A percentile compares a stretch with the other conserved stretches of the same genome.
Conservation (phyloP, 2,888 invertebrate genomes). For the Myopa tessellatipennis region DNA sequence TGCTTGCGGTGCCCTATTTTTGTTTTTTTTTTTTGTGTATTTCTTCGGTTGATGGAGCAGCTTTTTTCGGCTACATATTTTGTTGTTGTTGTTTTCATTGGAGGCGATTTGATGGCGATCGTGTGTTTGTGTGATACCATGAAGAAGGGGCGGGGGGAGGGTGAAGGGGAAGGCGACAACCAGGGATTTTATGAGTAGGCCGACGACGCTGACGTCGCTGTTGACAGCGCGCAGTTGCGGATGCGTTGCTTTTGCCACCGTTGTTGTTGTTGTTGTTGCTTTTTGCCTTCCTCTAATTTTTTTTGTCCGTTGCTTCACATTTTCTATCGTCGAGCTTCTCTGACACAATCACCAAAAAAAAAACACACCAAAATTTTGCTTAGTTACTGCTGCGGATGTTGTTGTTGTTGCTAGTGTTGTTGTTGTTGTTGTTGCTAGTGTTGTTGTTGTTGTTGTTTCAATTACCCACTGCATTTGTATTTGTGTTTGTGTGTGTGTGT, state of each 20-base stretch:
- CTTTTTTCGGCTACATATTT: not conserved
- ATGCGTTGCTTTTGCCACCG: conserved; percentile 30
- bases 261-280: conserved; percentile 7
- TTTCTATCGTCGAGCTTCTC: no score
- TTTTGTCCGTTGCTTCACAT: not conserved
- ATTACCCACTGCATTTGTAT: conserved; percentile 1
- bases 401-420: not conserved
- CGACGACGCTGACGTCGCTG: not conserved
- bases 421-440: not conserved
- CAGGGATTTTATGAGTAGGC: no score
- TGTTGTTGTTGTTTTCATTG: conserved; percentile 4
- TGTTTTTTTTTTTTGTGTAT: not conserved
- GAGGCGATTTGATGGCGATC: not conserved
- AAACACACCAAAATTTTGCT: no score
- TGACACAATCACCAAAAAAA: no score
- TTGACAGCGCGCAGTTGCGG: conserved; percentile 8
- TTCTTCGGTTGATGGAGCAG: not conserved
- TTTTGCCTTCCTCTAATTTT: not conserved
- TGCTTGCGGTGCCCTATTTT: not conserved
- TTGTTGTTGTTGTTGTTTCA: conserved; percentile 22
- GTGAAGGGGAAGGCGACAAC: no score
- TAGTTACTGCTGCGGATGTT: not conserved
- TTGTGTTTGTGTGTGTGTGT: not conserved
- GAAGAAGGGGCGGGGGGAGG: no score
- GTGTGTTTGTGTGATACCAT: no score